Evolutionary conservation across 2,797 vertebrate species (phyloP).

Genomic region (Hyperoplus immaculatus): DNA sequence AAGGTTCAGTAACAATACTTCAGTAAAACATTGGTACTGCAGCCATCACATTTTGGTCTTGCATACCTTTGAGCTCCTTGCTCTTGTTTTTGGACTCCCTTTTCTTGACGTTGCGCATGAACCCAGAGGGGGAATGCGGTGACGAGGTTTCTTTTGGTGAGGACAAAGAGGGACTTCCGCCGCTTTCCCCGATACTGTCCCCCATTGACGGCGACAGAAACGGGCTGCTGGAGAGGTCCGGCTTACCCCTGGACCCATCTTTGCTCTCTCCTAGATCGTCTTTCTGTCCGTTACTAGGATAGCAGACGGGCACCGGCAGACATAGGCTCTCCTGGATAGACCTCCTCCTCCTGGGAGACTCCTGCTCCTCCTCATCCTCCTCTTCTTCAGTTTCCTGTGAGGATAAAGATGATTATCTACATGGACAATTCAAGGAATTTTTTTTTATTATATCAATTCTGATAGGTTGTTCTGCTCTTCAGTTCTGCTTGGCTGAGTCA

Average conservation of each 20-base stretch:
- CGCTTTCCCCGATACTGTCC: constrained; percentile 80
- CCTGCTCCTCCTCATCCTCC: constrained; percentile 74
- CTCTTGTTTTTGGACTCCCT: constrained; percentile 89
- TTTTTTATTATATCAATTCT: too few species aligned
- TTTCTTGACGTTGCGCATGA: constrained; percentile 87
- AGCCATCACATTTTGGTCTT: background rate
- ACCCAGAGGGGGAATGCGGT: constrained; percentile 84
- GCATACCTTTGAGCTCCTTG: constrained; percentile 88
- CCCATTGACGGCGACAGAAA: constrained; percentile 82
- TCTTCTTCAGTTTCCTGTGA: constrained; percentile 84
- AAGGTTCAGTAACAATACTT: constrained; percentile 12
- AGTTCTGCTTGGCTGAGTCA: constrained; percentile 17
- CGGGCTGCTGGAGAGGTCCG: constrained; percentile 74
- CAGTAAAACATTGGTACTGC: background rate
- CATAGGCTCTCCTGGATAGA: constrained; percentile 86
- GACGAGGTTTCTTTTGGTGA: constrained; percentile 82
- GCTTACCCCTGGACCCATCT: constrained; percentile 66
- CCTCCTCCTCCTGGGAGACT: constrained; percentile 72
- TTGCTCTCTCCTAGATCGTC: constrained; percentile 71
- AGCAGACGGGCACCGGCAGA: constrained; percentile 79
- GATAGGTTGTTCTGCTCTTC: background rate
- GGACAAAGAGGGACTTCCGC: constrained; percentile 77
- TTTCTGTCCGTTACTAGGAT: constrained; percentile 73
- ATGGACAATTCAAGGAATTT: constrained; percentile 56
- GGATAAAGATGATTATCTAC: constrained; percentile 55